These are phyloP conservation scores for Rhineura floridana DNA, from an alignment of 2,113 vertebrate species.

Conservation along the genomic window DNA sequence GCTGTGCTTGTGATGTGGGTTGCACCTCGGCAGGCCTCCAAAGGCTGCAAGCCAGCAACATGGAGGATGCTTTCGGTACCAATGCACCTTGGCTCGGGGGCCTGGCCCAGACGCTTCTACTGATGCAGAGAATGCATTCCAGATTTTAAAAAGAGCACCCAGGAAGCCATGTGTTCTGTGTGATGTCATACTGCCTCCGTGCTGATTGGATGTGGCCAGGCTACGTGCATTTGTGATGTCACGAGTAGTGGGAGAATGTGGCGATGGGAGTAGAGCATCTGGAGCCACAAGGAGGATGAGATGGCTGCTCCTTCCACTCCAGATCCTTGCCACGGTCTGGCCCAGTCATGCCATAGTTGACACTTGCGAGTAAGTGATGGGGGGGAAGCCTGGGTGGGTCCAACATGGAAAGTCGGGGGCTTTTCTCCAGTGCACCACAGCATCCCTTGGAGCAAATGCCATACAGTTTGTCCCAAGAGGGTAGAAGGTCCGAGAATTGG, in stretches of 20 bases:
- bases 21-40: not conserved
- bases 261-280: not conserved
- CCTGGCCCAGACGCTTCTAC: not conserved
- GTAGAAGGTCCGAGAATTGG: too few relatives aligned
- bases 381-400: not conserved
- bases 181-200: constrained; percentile 12
- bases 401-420: not conserved
- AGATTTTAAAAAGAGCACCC: not conserved
- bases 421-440: not conserved
- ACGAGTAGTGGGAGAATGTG: not conserved
- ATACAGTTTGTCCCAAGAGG: not conserved
- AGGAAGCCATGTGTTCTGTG: not conserved
- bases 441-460: not conserved
- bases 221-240: not conserved
- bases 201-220: not conserved
- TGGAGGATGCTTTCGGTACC: not conserved
- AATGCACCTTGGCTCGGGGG: too few relatives aligned
- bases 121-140: not conserved
- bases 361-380: constrained; percentile 16
- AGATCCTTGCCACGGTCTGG: constrained; percentile 1
- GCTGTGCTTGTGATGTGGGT: too few relatives aligned
- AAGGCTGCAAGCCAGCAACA: not conserved
- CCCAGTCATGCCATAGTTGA: constrained; percentile 12
- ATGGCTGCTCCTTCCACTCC: constrained; percentile 5
- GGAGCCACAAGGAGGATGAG: constrained; percentile 14